Conservation (phyloP, 2,113 vertebrate genomes). For the Mesitornis unicolor region DNA sequence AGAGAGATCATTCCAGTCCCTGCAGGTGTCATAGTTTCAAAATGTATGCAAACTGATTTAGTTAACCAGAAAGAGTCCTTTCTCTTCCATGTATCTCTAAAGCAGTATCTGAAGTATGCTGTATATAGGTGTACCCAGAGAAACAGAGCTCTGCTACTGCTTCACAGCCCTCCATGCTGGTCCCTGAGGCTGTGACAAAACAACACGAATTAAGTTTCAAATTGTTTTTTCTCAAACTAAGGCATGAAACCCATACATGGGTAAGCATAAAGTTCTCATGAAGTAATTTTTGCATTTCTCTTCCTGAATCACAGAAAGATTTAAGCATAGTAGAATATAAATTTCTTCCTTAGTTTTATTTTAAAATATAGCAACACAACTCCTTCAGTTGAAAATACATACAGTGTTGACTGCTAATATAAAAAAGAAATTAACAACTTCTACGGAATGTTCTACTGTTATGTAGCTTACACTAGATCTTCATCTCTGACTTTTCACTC, state of each 20-base stretch:
- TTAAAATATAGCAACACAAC: neutral
- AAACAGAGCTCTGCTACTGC: neutral
- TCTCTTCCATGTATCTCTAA: neutral
- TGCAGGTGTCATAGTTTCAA: neutral
- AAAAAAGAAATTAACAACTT: neutral
- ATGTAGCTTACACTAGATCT: neutral
- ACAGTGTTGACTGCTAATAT: neutral
- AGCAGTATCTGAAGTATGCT: neutral
- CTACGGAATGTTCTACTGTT: neutral
- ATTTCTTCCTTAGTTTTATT: neutral
- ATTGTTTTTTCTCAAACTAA: neutral
- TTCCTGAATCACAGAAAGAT: neutral
- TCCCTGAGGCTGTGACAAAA: neutral
- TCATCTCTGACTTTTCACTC: neutral
- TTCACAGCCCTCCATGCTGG: neutral
- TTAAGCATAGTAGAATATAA: neutral
- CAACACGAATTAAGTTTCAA: neutral
- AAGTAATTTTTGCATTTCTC: neutral
- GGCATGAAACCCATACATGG: neutral
- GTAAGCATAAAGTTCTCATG: neutral
- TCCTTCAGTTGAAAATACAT: neutral
- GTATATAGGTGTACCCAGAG: neutral
- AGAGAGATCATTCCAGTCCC: neutral
- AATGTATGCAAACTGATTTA: neutral
- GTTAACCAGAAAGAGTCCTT: neutral